A percentile compares a stretch with the other conserved stretches of the same genome.
These are phyloP conservation scores for Notarius lentiginosus DNA, from an alignment of 2,113 vertebrate species.

Conservation along the genomic window DNA sequence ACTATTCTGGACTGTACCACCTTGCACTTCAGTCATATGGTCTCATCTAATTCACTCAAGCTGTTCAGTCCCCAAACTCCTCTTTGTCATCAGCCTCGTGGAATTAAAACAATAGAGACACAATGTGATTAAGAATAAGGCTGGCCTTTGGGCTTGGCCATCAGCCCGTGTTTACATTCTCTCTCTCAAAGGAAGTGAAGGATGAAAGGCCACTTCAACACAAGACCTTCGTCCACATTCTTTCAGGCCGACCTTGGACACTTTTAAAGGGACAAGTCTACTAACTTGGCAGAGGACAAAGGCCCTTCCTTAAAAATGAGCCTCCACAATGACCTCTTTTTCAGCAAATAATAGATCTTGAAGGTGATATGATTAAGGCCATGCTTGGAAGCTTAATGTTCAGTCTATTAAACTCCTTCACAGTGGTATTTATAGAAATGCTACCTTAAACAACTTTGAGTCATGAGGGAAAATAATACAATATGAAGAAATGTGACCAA, in stretches of 20 bases:
- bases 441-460: background rate
- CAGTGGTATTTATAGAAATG: background rate
- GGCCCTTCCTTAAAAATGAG: conserved; percentile 17
- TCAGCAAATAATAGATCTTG: conserved; percentile 30
- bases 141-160: conserved; percentile 70
- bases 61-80: conserved; percentile 6
- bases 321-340: conserved; percentile 31
- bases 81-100: conserved; percentile 33
- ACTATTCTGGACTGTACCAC: conserved; percentile 40
- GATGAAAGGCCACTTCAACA: conserved; percentile 82
- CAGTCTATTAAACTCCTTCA: background rate
- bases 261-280: conserved; percentile 70
- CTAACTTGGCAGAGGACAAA: conserved; percentile 48
- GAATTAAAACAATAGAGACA: conserved; percentile 55
- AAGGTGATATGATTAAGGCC: conserved; percentile 44
- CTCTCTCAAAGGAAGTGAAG: conserved; percentile 84
- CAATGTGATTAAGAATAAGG: conserved; percentile 43
- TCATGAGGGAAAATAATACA: background rate
- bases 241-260: conserved; percentile 74
- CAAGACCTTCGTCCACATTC: conserved; percentile 73
- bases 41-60: background rate
- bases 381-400: conserved; percentile 43
- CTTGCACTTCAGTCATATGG: conserved; percentile 40
- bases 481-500: background rate
- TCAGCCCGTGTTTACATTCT: conserved; percentile 91